A percentile compares a stretch with the other conserved stretches of the same genome.
These are phyloP conservation scores for Hirtodrosophila histrioides DNA, from an alignment of 2,888 invertebrate genomes.

Conservation along the genomic window DNA sequence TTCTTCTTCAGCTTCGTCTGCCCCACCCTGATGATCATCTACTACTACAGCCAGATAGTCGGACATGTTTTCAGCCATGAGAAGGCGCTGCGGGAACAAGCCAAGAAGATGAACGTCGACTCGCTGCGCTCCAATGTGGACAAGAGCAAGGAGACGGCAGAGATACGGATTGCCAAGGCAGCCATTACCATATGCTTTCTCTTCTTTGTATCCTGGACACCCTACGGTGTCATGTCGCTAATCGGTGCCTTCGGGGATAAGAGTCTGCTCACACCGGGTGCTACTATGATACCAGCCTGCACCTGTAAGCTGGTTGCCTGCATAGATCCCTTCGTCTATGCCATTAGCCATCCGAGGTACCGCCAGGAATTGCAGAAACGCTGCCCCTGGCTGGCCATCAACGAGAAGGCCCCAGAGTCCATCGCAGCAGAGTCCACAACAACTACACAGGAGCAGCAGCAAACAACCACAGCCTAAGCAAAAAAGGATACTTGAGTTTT, in stretches of 20 bases:
- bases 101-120: constrained; percentile 96
- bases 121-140: constrained; percentile 89
- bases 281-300: constrained; percentile 94
- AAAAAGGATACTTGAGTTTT: neutral
- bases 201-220: constrained; percentile 95
- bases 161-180: constrained; percentile 93
- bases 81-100: constrained; percentile 91
- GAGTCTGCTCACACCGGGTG: constrained; percentile 88
- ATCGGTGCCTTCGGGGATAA: constrained; percentile 92
- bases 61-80: constrained; percentile 92
- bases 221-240: constrained; percentile 92
- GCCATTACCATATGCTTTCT: constrained; percentile 94
- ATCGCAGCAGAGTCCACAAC: constrained; percentile 84
- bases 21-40: constrained; percentile 91
- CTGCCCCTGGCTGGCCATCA: constrained; percentile 90
- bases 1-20: constrained; percentile 91
- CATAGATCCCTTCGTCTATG: constrained; percentile 95
- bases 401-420: constrained; percentile 86
- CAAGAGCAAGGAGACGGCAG: constrained; percentile 89
- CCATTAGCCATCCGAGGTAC: constrained; percentile 95
- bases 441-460: constrained; percentile 71
- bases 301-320: constrained; percentile 95
- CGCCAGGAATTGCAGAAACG: constrained; percentile 91
- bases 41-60: constrained; percentile 93
- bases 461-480: constrained; percentile 76